Conservation (phyloP, 2,888 invertebrate genomes). For the Macrophya annulata region DNA sequence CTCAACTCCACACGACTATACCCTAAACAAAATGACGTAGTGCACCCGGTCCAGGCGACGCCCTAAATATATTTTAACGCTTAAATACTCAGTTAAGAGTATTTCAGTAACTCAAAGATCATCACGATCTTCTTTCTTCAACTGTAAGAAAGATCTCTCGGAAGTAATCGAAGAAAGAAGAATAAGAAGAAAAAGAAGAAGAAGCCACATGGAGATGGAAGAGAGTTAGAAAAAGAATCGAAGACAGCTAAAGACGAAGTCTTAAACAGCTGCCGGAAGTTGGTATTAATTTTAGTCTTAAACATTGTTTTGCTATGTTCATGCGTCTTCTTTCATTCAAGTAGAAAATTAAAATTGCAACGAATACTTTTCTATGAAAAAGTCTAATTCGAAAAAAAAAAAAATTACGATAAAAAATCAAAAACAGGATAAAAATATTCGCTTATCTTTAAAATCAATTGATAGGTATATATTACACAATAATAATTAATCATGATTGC, state of each 20-base stretch:
- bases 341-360: neutral
- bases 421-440: neutral
- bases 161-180: neutral
- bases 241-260: constrained; percentile 10
- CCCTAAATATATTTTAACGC: constrained; percentile 45
- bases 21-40: neutral
- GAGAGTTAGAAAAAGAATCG: neutral
- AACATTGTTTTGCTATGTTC: constrained; percentile 23
- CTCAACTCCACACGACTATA: neutral
- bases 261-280: constrained; percentile 50
- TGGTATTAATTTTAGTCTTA: constrained; percentile 39
- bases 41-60: neutral
- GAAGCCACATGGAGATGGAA: constrained; percentile 25
- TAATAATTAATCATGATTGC: no score
- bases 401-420: no score
- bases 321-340: neutral
- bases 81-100: constrained; percentile 38
- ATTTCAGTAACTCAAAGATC: constrained; percentile 42
- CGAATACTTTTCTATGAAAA: neutral
- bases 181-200: no score
- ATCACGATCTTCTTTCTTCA: constrained; percentile 7
- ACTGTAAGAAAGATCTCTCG: neutral
- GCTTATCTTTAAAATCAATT: neutral
- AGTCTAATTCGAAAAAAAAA: neutral
- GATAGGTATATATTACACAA: no score